phyloP scores from a whole-genome alignment of 2,113 vertebrate genomes.

The Leucoraja erinaceus region DNA sequence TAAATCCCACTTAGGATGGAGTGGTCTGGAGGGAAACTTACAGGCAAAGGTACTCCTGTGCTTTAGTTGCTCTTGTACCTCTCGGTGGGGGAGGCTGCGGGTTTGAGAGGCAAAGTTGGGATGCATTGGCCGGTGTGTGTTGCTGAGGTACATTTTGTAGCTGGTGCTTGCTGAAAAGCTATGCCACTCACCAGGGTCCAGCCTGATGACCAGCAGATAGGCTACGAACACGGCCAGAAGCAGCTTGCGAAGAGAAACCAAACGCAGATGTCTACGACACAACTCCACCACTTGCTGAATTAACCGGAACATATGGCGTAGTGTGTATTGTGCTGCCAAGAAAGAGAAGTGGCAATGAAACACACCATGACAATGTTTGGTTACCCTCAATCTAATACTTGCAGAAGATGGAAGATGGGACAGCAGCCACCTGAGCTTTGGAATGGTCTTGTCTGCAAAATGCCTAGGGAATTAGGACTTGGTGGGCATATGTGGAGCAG shows the following conservation, averaged over 20 bases:
- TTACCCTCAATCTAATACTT: background rate
- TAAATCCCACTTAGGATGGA: no score
- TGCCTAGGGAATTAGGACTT: background rate
- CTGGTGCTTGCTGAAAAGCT: no score
- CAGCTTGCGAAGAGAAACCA: constrained; percentile 61
- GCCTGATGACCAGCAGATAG: constrained; percentile 68
- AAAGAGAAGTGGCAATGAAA: background rate
- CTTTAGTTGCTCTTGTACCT: no score
- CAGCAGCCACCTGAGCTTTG: background rate
- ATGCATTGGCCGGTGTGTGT: no score
- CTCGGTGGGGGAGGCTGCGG: no score
- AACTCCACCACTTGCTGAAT: constrained; percentile 58
- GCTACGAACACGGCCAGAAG: constrained; percentile 67
- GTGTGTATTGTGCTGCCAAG: background rate
- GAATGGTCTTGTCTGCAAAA: background rate
- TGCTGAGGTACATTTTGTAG: background rate
- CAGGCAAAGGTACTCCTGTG: no score
- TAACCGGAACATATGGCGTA: constrained; percentile 39
- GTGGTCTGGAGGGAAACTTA: no score
- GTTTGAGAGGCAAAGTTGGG: no score
- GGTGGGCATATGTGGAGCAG: background rate
- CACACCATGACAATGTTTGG: background rate
- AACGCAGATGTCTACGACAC: constrained; percentile 50
- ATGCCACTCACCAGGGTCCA: constrained; percentile 73
- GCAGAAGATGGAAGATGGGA: background rate